Evolutionary conservation across 2,113 vertebrate species (phyloP).

Genomic region (Lasiurus cinereus): DNA sequence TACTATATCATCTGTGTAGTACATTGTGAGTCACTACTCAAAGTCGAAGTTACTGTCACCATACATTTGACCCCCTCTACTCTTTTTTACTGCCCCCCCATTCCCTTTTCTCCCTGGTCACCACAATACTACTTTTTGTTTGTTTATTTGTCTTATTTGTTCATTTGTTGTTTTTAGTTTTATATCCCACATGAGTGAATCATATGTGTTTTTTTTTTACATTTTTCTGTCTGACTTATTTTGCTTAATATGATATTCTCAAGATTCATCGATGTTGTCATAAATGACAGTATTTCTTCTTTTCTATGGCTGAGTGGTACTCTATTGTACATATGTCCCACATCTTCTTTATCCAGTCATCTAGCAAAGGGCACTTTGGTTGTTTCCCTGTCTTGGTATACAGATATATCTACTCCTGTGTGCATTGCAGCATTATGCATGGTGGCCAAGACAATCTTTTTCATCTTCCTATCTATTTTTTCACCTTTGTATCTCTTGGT

Average conservation of each 20-base stretch:
- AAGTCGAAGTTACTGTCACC: neutral
- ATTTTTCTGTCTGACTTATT: neutral
- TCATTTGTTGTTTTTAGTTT: neutral
- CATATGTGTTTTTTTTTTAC: neutral
- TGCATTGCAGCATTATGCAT: neutral
- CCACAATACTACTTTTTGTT: neutral
- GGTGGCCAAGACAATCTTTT: neutral
- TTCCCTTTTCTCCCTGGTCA: neutral
- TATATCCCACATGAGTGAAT: neutral
- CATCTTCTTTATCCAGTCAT: neutral
- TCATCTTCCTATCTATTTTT: neutral
- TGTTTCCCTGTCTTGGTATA: neutral
- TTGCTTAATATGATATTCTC: neutral
- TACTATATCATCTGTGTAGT: neutral
- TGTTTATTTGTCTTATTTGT: neutral
- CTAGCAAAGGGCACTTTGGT: neutral
- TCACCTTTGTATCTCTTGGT: neutral
- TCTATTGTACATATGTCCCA: neutral
- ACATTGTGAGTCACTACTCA: neutral
- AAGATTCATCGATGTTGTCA: neutral
- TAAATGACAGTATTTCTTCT: neutral
- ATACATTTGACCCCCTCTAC: neutral
- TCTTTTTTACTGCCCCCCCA: neutral
- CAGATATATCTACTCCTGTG: neutral
- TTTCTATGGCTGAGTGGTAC: neutral